These are phyloP conservation scores for Passerculus sandwichensis DNA, from an alignment of 2,797 vertebrate genomes.

Conservation along the genomic window DNA sequence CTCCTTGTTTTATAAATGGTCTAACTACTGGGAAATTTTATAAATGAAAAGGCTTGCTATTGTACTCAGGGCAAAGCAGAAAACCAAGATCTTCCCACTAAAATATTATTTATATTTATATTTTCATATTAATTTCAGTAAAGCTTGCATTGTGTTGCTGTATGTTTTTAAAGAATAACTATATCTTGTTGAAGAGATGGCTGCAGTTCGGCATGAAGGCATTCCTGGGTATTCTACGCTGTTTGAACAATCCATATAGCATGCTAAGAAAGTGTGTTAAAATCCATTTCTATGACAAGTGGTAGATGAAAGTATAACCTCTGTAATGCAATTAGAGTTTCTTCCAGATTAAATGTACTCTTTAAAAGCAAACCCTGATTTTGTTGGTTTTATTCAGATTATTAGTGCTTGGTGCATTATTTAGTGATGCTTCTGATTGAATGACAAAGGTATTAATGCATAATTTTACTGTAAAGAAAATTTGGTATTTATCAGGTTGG, in stretches of 20 bases:
- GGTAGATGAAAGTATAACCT: slow-evolving; percentile 8
- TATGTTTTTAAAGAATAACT: not conserved
- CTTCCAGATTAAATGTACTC: not conserved
- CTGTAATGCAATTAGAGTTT: slow-evolving; percentile 10
- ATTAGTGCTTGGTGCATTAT: not conserved
- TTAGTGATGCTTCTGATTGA: not conserved
- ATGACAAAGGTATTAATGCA: not conserved
- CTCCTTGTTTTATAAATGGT: not conserved
- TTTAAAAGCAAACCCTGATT: not conserved
- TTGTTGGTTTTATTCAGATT: not conserved
- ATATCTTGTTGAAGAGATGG: not conserved
- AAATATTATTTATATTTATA: not conserved
- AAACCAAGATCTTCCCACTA: not conserved
- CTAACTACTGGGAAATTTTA: not conserved
- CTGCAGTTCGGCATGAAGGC: not conserved
- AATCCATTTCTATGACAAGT: not conserved
- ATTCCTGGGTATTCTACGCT: not conserved
- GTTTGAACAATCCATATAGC: not conserved
- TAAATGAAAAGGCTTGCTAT: not conserved
- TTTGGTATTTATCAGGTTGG: not conserved
- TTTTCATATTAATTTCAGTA: not conserved
- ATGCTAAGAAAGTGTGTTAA: not conserved
- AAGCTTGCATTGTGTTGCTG: not conserved
- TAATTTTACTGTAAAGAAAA: slow-evolving; percentile 1
- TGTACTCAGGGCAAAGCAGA: not conserved